Conservation (phyloP, 2,888 invertebrate genomes). For the Plutella xylostella region DNA sequence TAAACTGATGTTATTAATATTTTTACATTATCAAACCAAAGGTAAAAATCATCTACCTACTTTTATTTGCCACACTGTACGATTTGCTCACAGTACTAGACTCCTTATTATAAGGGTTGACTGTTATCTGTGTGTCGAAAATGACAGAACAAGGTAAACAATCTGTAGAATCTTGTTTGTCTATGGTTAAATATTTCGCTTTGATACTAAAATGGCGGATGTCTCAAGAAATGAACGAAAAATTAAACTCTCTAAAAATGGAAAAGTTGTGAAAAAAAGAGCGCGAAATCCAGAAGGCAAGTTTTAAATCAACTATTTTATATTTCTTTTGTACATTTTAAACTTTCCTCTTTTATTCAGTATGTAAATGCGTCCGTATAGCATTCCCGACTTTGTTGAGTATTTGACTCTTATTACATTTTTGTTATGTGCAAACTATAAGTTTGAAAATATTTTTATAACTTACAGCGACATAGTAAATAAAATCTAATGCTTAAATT, state of each 20-base stretch:
- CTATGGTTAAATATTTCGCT: background rate
- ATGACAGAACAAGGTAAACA: too few species aligned
- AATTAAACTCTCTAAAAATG: conserved; percentile 60
- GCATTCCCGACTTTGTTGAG: conserved; percentile 18
- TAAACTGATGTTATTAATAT: too few species aligned
- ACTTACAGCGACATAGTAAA: background rate
- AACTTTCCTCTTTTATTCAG: background rate
- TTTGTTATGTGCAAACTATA: conserved; percentile 28
- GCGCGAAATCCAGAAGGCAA: conserved; percentile 62
- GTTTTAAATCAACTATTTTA: conserved; percentile 4
- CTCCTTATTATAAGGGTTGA: too few species aligned
- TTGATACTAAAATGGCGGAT: conserved; percentile 67
- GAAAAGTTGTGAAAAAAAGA: conserved; percentile 61
- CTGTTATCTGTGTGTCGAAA: too few species aligned
- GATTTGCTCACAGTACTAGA: too few species aligned
- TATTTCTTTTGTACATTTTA: background rate
- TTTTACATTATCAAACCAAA: too few species aligned
- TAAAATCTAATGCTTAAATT: conserved; percentile 6
- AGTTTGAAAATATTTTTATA: conserved; percentile 17
- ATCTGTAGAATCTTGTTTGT: too few species aligned
- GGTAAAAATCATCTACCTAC: too few species aligned
- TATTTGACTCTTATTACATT: conserved; percentile 63
- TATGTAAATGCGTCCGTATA: background rate
- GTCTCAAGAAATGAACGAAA: conserved; percentile 61
- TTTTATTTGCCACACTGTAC: too few species aligned